Base-by-base conservation (phyloP, 2,113 vertebrate genomes). In the Hyaena hyaena region DNA sequence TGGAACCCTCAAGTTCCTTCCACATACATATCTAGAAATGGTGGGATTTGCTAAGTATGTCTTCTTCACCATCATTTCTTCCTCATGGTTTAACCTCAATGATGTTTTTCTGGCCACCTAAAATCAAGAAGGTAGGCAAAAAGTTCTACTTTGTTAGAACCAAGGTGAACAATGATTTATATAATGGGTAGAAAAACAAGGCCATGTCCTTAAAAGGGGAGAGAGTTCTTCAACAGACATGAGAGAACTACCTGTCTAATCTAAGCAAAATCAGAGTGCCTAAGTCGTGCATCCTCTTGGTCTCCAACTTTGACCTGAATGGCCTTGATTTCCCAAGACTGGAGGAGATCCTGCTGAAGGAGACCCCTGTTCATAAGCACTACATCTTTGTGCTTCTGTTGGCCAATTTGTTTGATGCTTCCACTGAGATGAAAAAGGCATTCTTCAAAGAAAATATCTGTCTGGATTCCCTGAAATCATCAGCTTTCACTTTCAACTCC, bases 61-160 rank as follows among this genome's bases (percentile, higher is more conserved):
- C 87, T 96, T 98, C 80, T 98, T 98, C 71, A 94, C 98, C 65
- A 93, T 99, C 39, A 69, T 98, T 17, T 98, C 97, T 7, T 79
- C 95, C 16, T 80, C 97, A 26, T 87, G 97, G 48, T 95, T 98
- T 55, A 88, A 21, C 28, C 1, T 55, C 28, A 74, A 90, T 15
- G 84, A 95, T 63, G 80, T 97, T 55, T 33, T 93, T 31, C 93
- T 98, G 24, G 88, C 11, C 97, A 50, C 92, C 90, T 43, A 88
- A 97, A 82, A 86, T 98, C n/a, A 94, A 80, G 21, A 76, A 96
- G 2, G 19, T 83, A 3, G 96, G 97, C 3, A 98, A 96, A 77
- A 96, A 97, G 4, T 96, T 98, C 53, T 96, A 95, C 63, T 96
- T 97, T 82, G 61, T 98, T 23, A 94, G 96, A 66, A 96, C 74